These are phyloP conservation scores for Anguilla rostrata DNA, from an alignment of 2,113 vertebrate genomes.

Conservation along the genomic window DNA sequence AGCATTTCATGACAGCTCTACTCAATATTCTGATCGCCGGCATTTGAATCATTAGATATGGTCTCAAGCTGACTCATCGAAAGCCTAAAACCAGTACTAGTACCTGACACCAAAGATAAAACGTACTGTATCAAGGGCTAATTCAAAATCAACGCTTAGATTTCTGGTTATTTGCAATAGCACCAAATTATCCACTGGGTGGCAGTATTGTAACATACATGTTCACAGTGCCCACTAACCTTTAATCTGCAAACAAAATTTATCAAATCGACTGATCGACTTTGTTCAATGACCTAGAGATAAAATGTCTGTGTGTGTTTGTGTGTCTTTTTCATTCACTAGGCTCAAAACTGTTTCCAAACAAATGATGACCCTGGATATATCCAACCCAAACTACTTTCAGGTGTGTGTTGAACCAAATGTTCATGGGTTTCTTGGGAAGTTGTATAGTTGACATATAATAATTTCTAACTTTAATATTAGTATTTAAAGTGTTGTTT, in stretches of 20 bases:
- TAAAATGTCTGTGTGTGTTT: not conserved
- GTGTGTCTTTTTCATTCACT: not conserved
- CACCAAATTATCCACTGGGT: conserved; percentile 44
- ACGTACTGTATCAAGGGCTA: no score
- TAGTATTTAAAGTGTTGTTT: no score
- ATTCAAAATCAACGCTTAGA: not conserved
- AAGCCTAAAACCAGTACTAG: not conserved
- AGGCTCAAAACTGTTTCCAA: no score
- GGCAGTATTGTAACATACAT: conserved; percentile 52
- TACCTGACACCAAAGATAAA: not conserved
- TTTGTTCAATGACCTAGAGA: not conserved
- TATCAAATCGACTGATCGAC: not conserved
- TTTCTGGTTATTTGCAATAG: not conserved
- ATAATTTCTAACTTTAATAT: no score
- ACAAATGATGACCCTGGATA: no score
- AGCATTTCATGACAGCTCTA: conserved; percentile 16
- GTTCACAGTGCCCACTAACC: not conserved
- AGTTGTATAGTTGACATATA: no score
- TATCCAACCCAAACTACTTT: no score
- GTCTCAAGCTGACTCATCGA: conserved; percentile 20
- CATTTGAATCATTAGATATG: conserved; percentile 18
- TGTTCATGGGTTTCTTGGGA: no score
- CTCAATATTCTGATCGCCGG: conserved; percentile 10
- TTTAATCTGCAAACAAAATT: not conserved
- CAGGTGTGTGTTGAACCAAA: no score